Base-by-base conservation (phyloP, 1,140 invertebrate genomes). In the Dendrolimus kikuchii region DNA sequence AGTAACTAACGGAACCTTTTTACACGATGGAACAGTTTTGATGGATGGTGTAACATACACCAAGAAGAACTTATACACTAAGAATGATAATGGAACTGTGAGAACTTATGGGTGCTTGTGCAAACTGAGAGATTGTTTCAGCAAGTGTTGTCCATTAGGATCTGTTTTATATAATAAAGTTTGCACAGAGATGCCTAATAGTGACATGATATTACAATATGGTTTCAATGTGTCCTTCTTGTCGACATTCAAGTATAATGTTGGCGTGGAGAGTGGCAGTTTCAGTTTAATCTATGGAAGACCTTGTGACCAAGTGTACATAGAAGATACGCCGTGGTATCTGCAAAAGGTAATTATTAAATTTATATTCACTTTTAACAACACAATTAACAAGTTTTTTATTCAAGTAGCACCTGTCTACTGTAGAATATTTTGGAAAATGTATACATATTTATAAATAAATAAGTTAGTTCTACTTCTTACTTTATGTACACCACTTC, bases 91-190 rank as follows among this genome's bases (percentile, higher is more conserved):
- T 40, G 77, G 72, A 9, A 62, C 62, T 47, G 55, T 60, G 8
- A 71, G 58, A 45, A 71, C 49, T 5, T 79, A 60, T 7, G 78
- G 78, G 5, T 84, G 81, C 60, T 55, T 73, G 7, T 84, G 77
- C 60, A 44, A 72, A 54, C 6, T 66, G 4, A 68, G 55, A 43
- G 66, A 69, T n/a, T 81, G 81, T 60, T 70, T 74, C 44, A 56
- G 69, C 40, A 84, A 84, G 49, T 81, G 81, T 62, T 84, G 81
- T 54, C 65, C 68, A 3, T 6, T 67, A 1, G 79, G 74, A 3
- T 60, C 55, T 40, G 74, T 79, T 1, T 57, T 60, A 38, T 51
- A 50, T 38, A 56, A 46, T 6, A 60, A 42, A 49, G 45, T 40
- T 2, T 79, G 77, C 58, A 51, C 64, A 0, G 46, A 60, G 41